A percentile compares a stretch with the other conserved stretches of the same genome.
Evolutionary conservation across 2,113 vertebrate genomes (phyloP).

Genomic region (Petaurus breviceps): DNA sequence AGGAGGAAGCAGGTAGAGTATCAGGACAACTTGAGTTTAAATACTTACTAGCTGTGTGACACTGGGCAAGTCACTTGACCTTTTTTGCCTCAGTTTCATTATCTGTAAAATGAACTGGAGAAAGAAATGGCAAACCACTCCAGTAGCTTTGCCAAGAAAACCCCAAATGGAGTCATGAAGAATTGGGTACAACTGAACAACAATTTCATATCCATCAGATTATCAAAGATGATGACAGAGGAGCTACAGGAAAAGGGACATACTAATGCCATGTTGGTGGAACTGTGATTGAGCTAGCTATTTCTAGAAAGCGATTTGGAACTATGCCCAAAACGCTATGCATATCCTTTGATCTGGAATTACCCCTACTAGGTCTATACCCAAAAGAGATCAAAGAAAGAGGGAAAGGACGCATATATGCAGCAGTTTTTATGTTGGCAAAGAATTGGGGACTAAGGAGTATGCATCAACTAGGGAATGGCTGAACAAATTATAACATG

Average conservation of each 20-base stretch:
- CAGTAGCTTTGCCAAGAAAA: not conserved
- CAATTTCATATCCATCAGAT: not conserved
- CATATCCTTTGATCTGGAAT: not conserved
- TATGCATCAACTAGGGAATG: not conserved
- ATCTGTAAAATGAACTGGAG: not conserved
- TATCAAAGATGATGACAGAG: not conserved
- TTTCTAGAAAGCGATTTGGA: not conserved
- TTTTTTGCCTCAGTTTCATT: not conserved
- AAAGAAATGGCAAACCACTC: not conserved
- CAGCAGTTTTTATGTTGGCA: not conserved
- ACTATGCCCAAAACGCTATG: not conserved
- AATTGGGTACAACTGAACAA: not conserved
- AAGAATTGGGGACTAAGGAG: not conserved
- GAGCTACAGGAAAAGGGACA: not conserved
- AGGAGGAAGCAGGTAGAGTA: too few species aligned
- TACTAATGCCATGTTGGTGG: not conserved
- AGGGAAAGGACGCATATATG: not conserved
- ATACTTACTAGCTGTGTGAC: not conserved
- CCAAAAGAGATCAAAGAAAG: not conserved
- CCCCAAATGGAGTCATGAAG: not conserved
- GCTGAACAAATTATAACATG: not conserved
- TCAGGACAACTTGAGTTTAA: not conserved
- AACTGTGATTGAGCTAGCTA: not conserved
- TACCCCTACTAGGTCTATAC: not conserved
- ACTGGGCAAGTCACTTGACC: not conserved